Percentiles rank a stretch among this genome's conserved stretches.
Conservation (phyloP, 2,797 vertebrate species). For the Anableps anableps region DNA sequence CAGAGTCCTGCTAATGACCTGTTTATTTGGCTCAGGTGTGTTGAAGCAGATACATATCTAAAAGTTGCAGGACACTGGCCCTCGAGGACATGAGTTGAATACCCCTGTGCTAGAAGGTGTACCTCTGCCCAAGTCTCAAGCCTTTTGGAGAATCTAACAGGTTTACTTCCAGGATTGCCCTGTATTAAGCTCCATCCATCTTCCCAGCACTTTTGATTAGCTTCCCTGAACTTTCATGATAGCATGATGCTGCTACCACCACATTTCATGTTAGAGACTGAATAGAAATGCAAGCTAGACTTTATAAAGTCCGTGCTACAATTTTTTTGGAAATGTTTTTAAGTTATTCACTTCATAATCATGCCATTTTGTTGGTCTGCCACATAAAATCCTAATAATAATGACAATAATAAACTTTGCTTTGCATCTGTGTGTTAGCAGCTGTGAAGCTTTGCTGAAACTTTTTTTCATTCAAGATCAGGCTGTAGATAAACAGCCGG, state of each 20-base stretch:
- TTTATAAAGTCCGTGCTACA: not conserved
- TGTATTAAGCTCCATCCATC: not conserved
- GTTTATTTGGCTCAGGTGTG: not conserved
- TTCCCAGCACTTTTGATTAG: not conserved
- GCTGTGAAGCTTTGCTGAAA: not conserved
- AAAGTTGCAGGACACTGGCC: not conserved
- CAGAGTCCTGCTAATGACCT: not conserved
- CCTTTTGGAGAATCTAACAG: not conserved
- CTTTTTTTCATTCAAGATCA: not conserved
- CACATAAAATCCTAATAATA: not conserved
- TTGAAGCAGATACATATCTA: not conserved
- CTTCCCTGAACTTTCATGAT: not conserved
- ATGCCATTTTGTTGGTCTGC: not conserved
- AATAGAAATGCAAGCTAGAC: not conserved
- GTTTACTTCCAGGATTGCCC: not conserved
- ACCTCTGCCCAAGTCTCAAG: not conserved
- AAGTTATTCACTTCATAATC: not conserved
- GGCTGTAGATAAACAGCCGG: not conserved
- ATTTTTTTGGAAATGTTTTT: not conserved
- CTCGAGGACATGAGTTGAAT: not conserved
- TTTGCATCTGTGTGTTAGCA: not conserved
- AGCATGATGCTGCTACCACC: not conserved
- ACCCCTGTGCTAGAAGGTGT: not conserved
- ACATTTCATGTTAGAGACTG: not conserved
- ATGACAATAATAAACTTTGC: not conserved